Base-by-base conservation (phyloP, 1,140 invertebrate genomes). In the Apocrypta bakeri region DNA sequence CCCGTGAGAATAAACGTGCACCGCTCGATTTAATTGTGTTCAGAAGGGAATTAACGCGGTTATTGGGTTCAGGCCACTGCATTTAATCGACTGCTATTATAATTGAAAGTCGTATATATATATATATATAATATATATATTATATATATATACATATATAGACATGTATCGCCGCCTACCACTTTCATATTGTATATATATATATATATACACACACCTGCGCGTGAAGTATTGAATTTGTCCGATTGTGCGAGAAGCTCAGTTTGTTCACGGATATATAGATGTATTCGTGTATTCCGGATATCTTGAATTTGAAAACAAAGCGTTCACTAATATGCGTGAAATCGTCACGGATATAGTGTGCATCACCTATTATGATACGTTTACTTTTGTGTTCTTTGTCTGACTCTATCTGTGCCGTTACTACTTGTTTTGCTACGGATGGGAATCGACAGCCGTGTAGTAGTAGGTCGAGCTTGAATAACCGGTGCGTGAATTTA, bases 61-160 rank as follows among this genome's bases (percentile, higher is more conserved):
- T 42, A 1, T 9, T 11, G 25, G 24, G 7, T 71, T 71, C 25
- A 7, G 9, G 21, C 33, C 11, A 9, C 68, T 2, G 14, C 37
- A 37, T 72, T 73, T 73, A 73, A 73, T 73, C 71, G n/a, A 48
- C 21, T 73, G 37, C 71, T 73, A 27, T 42, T 73, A 73, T 73
- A 73, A 73, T 73, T 48, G 71, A 73, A 48, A 42, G 71, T 24
- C 8, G n/a, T 24, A n/a, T 0, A 25, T 64, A 25, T 2, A 12
- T 25, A 6, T 64, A 25, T 25, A 12, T 48, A 48, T 17, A 17
- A n/a, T 0, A 25, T 64, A 25, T 2, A 12, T 25, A 6, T n/a
- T 64, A 25, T 25, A 12, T 48, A 48, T 17, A 17, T 17, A 48
- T 2, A 17, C 11, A 14, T 0, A 25, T 64, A 25, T 2, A 12